Base-by-base conservation (phyloP, 2,888 invertebrate species). In the Lymantria monacha region DNA sequence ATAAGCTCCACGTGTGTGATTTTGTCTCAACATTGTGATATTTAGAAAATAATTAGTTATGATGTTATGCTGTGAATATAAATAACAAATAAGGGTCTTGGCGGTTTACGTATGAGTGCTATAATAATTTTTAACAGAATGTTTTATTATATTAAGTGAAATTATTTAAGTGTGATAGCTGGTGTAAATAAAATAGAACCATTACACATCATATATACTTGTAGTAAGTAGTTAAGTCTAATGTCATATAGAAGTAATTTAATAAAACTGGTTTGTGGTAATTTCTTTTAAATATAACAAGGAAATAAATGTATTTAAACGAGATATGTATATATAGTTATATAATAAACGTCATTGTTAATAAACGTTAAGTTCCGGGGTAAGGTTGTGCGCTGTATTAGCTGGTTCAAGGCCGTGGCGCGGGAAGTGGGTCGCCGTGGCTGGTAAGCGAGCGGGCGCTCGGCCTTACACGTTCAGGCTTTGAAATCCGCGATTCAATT, bases 321-420 rank as follows among this genome's bases (percentile, higher is more conserved):
- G 22, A 22, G 22, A 22, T 22, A 22, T 3, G 22, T 22, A 33
- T 33, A 33, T 5, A 33, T 33, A 33, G 10, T 33, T 10, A 33
- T 33, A 33, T 33, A 33, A 33, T 38, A 38, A n/a, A n/a, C 7
- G 12, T 13, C 11, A 11, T 38, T 13, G 13, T 38, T n/a, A 10
- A 41, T 41, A 41, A 14, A 15, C 14, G 8, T 7, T 41, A 38
- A 38, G 38, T 42, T 67, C 66, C 57, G 61, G 66, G 59, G 54
- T 64, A 56, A 48, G 33, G 42, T 56, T 33, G 47, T 42, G 44
- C 53, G 45, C 46, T 47, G 51, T 60, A 59, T 58, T 52, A 52
- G 66, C 56, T 61, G 55, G 66, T 70, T 71, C 76, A 77, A 79
- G 78, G 74, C 58, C 51, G 14, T 38, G 46, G 46, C 55, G 51